Base-by-base conservation (phyloP, 2,888 invertebrate genomes). In the Rhingia campestris region DNA sequence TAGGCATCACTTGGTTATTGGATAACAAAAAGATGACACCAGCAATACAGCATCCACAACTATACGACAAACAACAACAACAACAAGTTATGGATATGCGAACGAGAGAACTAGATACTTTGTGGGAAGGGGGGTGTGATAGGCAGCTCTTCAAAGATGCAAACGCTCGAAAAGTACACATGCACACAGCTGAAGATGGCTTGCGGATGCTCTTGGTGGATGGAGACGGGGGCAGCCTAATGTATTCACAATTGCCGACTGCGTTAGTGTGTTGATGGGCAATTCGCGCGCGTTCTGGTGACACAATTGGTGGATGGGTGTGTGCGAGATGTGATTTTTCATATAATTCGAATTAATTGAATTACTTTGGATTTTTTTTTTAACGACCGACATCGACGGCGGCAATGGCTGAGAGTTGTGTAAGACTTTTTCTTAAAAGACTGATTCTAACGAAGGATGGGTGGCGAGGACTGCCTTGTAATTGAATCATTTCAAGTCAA, bases 1-100 rank as follows among this genome's bases (percentile, higher is more conserved):
- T 22, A 22, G 22, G 32, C 47, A 58, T 37, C 30, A 14, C 30
- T 51, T 33, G n/a, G 58, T 67, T 67, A 80, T 80, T 74, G 72
- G 72, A 81, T 56, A 72, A 81, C 76, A 81, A 76, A 70, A 81
- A 76, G 76, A 76, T 76, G 81, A 67, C 56, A 67, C 51, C 51
- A 58, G 56, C 41, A 9, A 14, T 37, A 22, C 22, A 22, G 22
- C 14, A 10, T 58, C 53, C 37, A 51, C 70, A 22, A 53, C 64
- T 39, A 22, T 22, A 63, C 61, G 33, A 37, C 49, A 12, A 49
- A 49, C 72, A 45, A 37, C 45, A 64, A 14, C 45, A 67, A 67
- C 14, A 54, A 67, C 64, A 12, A 66, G 22, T 43, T 32, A 35
- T 14, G 39, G 64, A 59, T 47, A 32, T 45, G 47, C 43, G 6